These are phyloP conservation scores for Synanceia verrucosa DNA, from an alignment of 2,797 vertebrate species.

Conservation along the genomic window DNA sequence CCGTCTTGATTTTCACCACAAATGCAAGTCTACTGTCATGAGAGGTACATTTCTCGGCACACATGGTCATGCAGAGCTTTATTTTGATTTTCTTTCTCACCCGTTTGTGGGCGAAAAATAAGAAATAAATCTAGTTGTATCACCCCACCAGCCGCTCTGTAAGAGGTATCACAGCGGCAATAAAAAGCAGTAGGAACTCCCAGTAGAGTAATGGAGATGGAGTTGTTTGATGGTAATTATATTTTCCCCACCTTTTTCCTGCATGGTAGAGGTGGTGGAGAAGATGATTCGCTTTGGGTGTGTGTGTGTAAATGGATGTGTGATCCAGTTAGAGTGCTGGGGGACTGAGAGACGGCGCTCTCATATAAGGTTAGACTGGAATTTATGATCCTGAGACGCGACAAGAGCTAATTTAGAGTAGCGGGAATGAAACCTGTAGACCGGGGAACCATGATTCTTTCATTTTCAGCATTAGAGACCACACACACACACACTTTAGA, in stretches of 20 bases:
- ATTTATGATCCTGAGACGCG: constrained; percentile 80
- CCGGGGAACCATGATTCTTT: constrained; percentile 66
- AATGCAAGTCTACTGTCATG: neutral
- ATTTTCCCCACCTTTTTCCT: constrained; percentile 84
- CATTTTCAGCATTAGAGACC: constrained; percentile 58
- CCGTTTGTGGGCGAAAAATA: constrained; percentile 22
- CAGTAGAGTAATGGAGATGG: constrained; percentile 87
- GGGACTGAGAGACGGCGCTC: constrained; percentile 85
- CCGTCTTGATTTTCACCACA: neutral
- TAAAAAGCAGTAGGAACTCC: constrained; percentile 89
- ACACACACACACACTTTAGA: neutral
- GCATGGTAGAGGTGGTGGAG: constrained; percentile 80
- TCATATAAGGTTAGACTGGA: constrained; percentile 87
- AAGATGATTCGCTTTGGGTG: constrained; percentile 81
- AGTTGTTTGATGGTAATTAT: constrained; percentile 92
- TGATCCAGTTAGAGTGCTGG: constrained; percentile 88
- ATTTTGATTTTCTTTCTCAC: constrained; percentile 12
- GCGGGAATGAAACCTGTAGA: constrained; percentile 66
- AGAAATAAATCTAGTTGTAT: constrained; percentile 46
- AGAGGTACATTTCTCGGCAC: neutral
- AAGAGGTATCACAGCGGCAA: constrained; percentile 55
- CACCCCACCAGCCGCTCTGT: constrained; percentile 33
- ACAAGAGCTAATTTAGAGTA: constrained; percentile 74
- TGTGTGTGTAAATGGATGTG: constrained; percentile 69
- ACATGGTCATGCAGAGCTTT: neutral